Evolutionary conservation across 2,888 invertebrate species (phyloP), one percentile per base, ranked within the genome.

Genomic region (Nezara viridula): DNA sequence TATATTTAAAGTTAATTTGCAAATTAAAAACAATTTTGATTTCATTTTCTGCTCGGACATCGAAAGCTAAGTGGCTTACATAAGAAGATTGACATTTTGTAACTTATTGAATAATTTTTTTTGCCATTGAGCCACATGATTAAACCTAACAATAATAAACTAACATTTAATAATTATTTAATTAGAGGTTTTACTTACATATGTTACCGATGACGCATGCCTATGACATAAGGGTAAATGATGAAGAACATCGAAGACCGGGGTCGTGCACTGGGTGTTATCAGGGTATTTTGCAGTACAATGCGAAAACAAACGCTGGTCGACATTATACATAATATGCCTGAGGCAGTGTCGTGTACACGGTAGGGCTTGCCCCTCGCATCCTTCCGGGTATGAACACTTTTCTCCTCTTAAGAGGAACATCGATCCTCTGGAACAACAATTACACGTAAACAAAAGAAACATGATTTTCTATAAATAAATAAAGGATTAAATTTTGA

Each of bases 211-310:
- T 9, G 77, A 40, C 0, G 96, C 96, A 93, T 98, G 98, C 92
- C 97, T 97, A 14, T 95, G 94, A 92, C 98, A 98, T 14, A 98
- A 94, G 86, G 98, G 97, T 92, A 97, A 94, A 92, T 97, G 96
- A 92, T 96, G 96, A 86, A 94, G 94, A 90, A 96, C 94, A 93
- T 97, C 96, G 92, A 96, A 96, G 86, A 96, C 96, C 85, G 97
- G 96, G 91, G 95, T 94, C 92, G 96, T 95, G 93, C 97, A 97
- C 92, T 96, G 96, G 52, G 96, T 95, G 92, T 96, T 95, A 93
- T 96, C 96, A 89, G 96, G 94, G 92, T 96, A 96, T 93, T 96
- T 96, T 90, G 96, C 96, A 90, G 96, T 96, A 93, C 97, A 97
- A 91, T 96, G 95, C 92, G 95, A 95, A 93, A 96, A 97, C 91